Evolutionary conservation across 53 echinoderm and acorn worm genomes (phyloP).

Genomic region (Hippasteria phrygiana): DNA sequence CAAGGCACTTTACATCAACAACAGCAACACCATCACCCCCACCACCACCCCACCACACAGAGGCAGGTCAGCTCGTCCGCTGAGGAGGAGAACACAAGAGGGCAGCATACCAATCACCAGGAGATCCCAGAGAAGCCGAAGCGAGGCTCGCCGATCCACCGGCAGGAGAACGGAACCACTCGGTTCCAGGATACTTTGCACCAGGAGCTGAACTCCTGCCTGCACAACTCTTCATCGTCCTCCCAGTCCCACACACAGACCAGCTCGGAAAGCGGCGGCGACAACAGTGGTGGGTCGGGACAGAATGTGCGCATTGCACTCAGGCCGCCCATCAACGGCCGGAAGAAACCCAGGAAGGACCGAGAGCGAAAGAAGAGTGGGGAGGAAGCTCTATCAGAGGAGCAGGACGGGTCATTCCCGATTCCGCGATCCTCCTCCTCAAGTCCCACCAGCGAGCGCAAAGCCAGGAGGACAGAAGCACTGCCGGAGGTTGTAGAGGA

Average conservation of each 20-base stretch:
- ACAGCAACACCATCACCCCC: conserved; percentile 70
- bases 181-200: conserved; percentile 69
- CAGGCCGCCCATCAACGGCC: conserved; percentile 59
- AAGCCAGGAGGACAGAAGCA: conserved; percentile 44
- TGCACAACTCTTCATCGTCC: conserved; percentile 49
- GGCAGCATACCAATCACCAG: conserved; percentile 45
- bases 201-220: conserved; percentile 83
- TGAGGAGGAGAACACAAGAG: conserved; percentile 52
- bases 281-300: conserved; percentile 62
- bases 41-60: conserved; percentile 48
- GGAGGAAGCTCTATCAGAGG: conserved; percentile 43
- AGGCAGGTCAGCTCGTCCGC: conserved; percentile 62
- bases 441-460: conserved; percentile 74
- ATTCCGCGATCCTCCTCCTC: conserved; percentile 70
- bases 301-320: conserved; percentile 51
- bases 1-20: conserved; percentile 47
- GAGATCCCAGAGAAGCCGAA: conserved; percentile 62
- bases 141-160: conserved; percentile 72
- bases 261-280: conserved; percentile 61
- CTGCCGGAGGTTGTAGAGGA: conserved; percentile 66
- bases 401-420: conserved; percentile 47
- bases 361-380: conserved; percentile 68
- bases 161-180: conserved; percentile 80
- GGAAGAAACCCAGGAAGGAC: conserved; percentile 56
- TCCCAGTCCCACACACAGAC: conserved; percentile 42